A percentile compares a stretch with the other conserved stretches of the same genome.
Conservation (phyloP, 2,888 invertebrate species). For the Agrenia bidenticulata region DNA sequence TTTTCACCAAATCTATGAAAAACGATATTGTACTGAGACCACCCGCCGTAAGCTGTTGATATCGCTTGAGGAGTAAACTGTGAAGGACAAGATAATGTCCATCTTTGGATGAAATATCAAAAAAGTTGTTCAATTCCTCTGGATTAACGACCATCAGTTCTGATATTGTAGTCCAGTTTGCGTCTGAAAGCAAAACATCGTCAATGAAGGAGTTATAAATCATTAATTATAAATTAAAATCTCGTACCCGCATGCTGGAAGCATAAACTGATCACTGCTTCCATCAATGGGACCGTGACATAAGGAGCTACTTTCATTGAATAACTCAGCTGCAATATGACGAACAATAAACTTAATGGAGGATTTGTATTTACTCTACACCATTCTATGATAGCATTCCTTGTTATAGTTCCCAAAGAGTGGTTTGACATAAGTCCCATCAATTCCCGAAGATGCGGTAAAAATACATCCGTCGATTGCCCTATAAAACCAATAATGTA, state of each 20-base stretch:
- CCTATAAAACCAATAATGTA: too few relatives aligned
- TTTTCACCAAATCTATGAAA: constrained; percentile 58
- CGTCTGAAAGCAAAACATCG: constrained; percentile 25
- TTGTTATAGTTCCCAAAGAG: constrained; percentile 47
- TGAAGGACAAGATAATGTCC: constrained; percentile 63
- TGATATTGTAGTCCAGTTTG: constrained; percentile 39
- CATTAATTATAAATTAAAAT: constrained; percentile 3
- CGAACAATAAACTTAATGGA: constrained; percentile 35
- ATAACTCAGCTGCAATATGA: constrained; percentile 43
- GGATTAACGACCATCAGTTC: constrained; percentile 28
- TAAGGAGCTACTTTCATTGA: constrained; percentile 54
- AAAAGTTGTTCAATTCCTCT: constrained; percentile 41
- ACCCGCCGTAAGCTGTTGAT: constrained; percentile 50
- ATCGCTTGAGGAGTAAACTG: constrained; percentile 60
- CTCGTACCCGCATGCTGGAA: constrained; percentile 61
- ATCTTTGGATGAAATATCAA: constrained; percentile 56
- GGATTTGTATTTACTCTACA: constrained; percentile 41
- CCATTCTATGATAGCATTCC: constrained; percentile 51
- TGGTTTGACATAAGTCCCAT: constrained; percentile 56
- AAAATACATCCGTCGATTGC: constrained; percentile 60
- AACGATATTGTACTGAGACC: constrained; percentile 55
- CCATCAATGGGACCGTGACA: constrained; percentile 60
- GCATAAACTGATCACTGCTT: constrained; percentile 61
- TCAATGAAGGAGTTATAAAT: constrained; percentile 33
- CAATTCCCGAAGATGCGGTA: constrained; percentile 61